These are phyloP conservation scores for Camptogramma bilineatum DNA, from an alignment of 2,888 invertebrate species.

Conservation along the genomic window DNA sequence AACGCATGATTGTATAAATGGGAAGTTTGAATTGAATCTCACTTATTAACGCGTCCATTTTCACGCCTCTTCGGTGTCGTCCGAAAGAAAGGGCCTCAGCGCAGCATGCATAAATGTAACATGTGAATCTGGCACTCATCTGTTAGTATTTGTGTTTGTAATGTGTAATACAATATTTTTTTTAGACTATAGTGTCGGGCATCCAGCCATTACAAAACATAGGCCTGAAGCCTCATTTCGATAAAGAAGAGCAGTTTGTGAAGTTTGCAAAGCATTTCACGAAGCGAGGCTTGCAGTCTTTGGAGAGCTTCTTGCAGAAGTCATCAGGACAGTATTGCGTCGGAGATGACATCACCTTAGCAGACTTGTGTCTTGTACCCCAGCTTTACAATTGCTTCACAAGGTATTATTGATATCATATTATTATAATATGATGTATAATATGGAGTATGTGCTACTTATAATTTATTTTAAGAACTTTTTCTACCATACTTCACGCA, in stretches of 20 bases:
- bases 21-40: too few species aligned
- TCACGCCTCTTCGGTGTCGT: too few species aligned
- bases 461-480: too few species aligned
- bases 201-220: slow-evolving; percentile 90
- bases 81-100: too few species aligned
- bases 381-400: slow-evolving; percentile 86
- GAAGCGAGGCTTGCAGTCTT: slow-evolving; percentile 81
- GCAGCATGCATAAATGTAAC: too few species aligned
- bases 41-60: too few species aligned
- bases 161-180: slow-evolving; percentile 24
- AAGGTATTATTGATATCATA: slow-evolving; percentile 68
- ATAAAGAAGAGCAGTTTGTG: slow-evolving; percentile 66
- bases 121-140: too few species aligned
- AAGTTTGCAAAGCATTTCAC: slow-evolving; percentile 84
- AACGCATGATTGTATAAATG: too few species aligned
- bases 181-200: slow-evolving; percentile 86
- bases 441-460: too few species aligned
- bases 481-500: too few species aligned
- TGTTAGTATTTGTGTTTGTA: too few species aligned
- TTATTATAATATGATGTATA: too few species aligned
- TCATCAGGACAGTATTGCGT: slow-evolving; percentile 85
- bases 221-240: slow-evolving; percentile 71
- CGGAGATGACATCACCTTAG: slow-evolving; percentile 87
- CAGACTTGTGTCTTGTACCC: slow-evolving; percentile 89
- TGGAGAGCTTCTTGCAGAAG: slow-evolving; percentile 79